Percentiles rank a stretch among this genome's conserved stretches.
These are phyloP conservation scores for Drosophila barbarae DNA, from an alignment of 2,888 invertebrate genomes.

Conservation along the genomic window DNA sequence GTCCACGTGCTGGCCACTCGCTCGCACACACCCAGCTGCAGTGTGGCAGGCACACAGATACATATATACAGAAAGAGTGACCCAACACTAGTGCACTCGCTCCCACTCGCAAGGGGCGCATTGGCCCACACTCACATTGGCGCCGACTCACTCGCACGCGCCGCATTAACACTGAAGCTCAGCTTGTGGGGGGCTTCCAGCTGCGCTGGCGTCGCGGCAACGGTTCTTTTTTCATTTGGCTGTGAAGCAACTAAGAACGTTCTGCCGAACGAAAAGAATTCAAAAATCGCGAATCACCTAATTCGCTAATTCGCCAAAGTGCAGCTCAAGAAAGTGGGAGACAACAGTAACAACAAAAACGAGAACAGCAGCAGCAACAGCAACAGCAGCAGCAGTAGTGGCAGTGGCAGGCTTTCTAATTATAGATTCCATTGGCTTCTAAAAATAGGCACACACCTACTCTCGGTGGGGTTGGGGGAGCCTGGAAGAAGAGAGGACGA, in stretches of 20 bases:
- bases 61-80: conserved; percentile 1
- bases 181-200: conserved; percentile 47
- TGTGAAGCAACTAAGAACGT: conserved; percentile 76
- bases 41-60: conserved; percentile 1
- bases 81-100: conserved; percentile 16
- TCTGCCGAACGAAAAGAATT: conserved; percentile 21
- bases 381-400: not conserved
- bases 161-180: not conserved
- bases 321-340: conserved; percentile 15
- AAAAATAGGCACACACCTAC: conserved; percentile 58
- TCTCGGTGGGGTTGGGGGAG: conserved; percentile 2
- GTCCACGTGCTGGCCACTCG: conserved; percentile 38
- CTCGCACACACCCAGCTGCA: conserved; percentile 12
- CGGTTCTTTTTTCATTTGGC: conserved; percentile 76
- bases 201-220: conserved; percentile 57
- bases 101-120: conserved; percentile 3
- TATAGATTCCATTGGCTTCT: conserved; percentile 52
- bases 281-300: conserved; percentile 1
- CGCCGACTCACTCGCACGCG: conserved; percentile 8
- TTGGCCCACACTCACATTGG: conserved; percentile 4
- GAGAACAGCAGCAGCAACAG: not conserved
- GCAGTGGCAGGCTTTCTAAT: conserved; percentile 43
- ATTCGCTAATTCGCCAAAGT: conserved; percentile 5
- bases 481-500: conserved; percentile 22
- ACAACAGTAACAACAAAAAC: not conserved